Base-by-base conservation (phyloP, 2,797 vertebrate genomes). In the Adrianichthys oophorus region DNA sequence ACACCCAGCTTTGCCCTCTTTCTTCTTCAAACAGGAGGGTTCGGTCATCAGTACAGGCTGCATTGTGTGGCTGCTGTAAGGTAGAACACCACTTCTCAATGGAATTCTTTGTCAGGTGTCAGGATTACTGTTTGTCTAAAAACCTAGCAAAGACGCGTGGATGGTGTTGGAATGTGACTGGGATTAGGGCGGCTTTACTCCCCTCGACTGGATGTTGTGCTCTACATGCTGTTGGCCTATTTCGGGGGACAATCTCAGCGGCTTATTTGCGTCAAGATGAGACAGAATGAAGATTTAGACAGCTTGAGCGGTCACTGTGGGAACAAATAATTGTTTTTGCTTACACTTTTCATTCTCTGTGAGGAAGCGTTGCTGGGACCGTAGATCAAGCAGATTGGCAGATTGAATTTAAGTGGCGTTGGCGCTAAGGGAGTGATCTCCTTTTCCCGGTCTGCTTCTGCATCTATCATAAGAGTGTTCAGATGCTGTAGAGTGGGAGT, bases 91-190 rank as follows among this genome's bases (percentile, higher is more conserved):
- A 42, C 66, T 68, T 64, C 43, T 74, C 56, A 48, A 24, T 23
- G 21, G 49, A 45, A 37, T 37, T 45, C 32, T n/a, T 23, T 41
- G 48, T n/a, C 43, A 42, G 41, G 21, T 8, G 80, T 79, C 71
- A 70, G 82, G 85, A 90, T 90, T 82, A 86, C 74, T 70, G 67
- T 54, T 75, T 80, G 80, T 87, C 83, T 80, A 44, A 44, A 16
- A 44, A 44, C 43, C 16, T 7, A 44, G 17, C 81, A 88, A 89
- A 85, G 82, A 86, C 79, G 62, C 46, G 59, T 63, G 73, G 80
- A 90, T 89, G 78, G 74, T 71, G 74, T 48, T 72, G 79, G 86
- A 88, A 86, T 88, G 86, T 76, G 74, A 80, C 74, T 62, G 66
- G 83, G 87, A 89, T 90, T 87, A 89, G 61, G 56, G n/a, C 16